Percentiles rank a stretch among this genome's conserved stretches.
phyloP scores from a whole-genome alignment of 2,113 vertebrate species.

The Chiloscyllium plagiosum region DNA sequence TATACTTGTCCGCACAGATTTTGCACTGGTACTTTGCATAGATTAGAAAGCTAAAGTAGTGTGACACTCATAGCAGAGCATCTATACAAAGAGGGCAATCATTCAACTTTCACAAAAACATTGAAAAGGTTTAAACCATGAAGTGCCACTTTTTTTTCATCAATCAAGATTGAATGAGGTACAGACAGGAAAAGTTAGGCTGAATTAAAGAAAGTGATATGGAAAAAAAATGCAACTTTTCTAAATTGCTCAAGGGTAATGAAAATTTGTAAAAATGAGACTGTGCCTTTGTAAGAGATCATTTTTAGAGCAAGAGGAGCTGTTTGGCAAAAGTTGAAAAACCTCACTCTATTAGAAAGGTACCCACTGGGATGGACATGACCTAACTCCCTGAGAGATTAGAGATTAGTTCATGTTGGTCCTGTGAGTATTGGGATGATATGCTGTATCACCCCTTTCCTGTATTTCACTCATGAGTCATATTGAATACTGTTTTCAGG shows the following conservation, averaged over 20 bases:
- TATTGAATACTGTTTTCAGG: background rate
- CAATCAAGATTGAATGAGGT: background rate
- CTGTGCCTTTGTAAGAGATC: background rate
- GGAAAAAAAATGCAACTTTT: background rate
- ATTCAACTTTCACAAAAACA: background rate
- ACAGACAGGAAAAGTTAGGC: background rate
- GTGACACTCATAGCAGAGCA: background rate
- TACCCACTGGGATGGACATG: background rate
- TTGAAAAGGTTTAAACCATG: background rate
- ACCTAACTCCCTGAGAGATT: background rate
- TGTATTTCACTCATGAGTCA: background rate
- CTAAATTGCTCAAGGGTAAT: background rate
- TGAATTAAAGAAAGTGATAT: background rate
- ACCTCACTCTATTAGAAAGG: background rate
- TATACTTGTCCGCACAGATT: background rate
- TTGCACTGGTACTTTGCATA: background rate
- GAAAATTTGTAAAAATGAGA: background rate
- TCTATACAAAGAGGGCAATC: background rate
- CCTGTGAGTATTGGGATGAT: too few relatives aligned
- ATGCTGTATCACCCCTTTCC: background rate
- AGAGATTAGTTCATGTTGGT: background rate
- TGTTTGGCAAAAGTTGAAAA: background rate
- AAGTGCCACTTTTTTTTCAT: background rate
- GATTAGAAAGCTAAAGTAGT: background rate
- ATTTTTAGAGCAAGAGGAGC: background rate